phyloP scores from a whole-genome alignment of 2,113 vertebrate genomes.

The Cromileptes altivelis region DNA sequence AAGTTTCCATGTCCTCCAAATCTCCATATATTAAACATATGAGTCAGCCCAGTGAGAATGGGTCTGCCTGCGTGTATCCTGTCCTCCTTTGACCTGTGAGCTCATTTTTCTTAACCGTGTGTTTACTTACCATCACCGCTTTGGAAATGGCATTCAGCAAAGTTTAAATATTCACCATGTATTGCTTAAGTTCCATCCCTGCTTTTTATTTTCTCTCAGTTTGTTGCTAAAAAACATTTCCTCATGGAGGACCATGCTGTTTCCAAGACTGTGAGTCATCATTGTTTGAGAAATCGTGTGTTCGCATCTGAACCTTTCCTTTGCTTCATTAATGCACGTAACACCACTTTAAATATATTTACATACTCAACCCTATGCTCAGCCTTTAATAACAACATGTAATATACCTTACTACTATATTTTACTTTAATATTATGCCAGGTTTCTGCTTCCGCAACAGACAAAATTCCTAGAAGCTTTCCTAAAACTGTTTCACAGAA shows the following conservation, averaged over 20 bases:
- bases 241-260: not conserved
- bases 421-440: not conserved
- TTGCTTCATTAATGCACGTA: not conserved
- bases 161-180: slow-evolving; percentile 52
- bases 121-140: slow-evolving; percentile 24
- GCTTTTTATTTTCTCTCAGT: slow-evolving; percentile 29
- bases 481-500: not conserved
- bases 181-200: not conserved
- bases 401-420: not conserved
- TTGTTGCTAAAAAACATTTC: slow-evolving; percentile 39
- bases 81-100: slow-evolving; percentile 69
- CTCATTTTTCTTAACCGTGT: slow-evolving; percentile 39
- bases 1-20: slow-evolving; percentile 17
- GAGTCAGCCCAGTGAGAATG: slow-evolving; percentile 56
- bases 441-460: not conserved
- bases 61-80: slow-evolving; percentile 36
- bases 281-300: not conserved
- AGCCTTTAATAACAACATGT: not conserved
- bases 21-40: slow-evolving; percentile 49
- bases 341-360: not conserved
- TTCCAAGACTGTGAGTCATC: slow-evolving; percentile 49
- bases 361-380: not conserved
- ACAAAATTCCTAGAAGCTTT: not conserved
- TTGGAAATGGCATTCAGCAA: slow-evolving; percentile 25
- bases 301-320: slow-evolving; percentile 1